Percentiles rank a stretch among this genome's conserved stretches.
These are phyloP conservation scores for Papilio protenor DNA, from an alignment of 2,888 invertebrate species.

Conservation along the genomic window DNA sequence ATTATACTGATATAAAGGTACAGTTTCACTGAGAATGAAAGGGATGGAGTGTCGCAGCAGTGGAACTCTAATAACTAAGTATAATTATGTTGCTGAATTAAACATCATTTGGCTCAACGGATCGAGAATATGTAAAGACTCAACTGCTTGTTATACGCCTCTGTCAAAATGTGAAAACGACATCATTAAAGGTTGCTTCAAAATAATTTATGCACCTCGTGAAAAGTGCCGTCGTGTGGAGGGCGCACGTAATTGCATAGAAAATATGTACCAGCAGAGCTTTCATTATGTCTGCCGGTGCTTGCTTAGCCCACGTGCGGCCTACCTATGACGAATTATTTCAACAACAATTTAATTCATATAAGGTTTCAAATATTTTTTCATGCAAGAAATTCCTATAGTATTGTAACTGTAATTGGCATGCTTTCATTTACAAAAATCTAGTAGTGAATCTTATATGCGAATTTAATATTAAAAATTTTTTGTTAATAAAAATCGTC, in stretches of 20 bases:
- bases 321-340: constrained; percentile 53
- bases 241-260: constrained; percentile 59
- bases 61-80: neutral
- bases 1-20: neutral
- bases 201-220: constrained; percentile 43
- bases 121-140: constrained; percentile 12
- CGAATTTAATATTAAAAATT: neutral
- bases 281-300: constrained; percentile 70
- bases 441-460: neutral
- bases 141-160: constrained; percentile 18
- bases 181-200: constrained; percentile 38
- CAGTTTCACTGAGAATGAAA: neutral
- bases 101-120: neutral
- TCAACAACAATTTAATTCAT: neutral
- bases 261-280: constrained; percentile 68
- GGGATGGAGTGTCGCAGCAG: neutral
- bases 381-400: too few relatives aligned
- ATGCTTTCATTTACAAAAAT: neutral
- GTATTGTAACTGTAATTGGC: neutral
- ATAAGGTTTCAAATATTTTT: neutral
- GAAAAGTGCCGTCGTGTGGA: constrained; percentile 48
- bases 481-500: constrained; percentile 51
- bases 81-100: neutral
- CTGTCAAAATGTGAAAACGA: constrained; percentile 28
- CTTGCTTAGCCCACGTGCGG: constrained; percentile 50